phyloP scores from a whole-genome alignment of 2,888 invertebrate genomes.

The Drosophila tanythrix region DNA sequence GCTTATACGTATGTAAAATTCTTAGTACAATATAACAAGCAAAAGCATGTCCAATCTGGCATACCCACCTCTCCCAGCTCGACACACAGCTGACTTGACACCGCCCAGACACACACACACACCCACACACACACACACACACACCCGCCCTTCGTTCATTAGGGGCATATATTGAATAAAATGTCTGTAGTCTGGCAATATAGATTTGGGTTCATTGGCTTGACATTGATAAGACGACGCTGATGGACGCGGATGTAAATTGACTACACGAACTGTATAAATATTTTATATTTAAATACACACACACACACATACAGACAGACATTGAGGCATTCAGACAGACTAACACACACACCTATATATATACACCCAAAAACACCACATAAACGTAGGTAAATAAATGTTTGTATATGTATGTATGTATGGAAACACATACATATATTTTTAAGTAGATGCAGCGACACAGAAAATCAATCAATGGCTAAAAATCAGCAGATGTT shows the following conservation, averaged over 20 bases:
- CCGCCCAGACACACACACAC: conserved; percentile 5
- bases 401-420: neutral
- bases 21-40: conserved; percentile 21
- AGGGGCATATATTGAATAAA: conserved; percentile 53
- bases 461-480: conserved; percentile 58
- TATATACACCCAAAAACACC: conserved; percentile 6
- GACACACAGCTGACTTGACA: conserved; percentile 5
- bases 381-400: conserved; percentile 11
- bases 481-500: conserved; percentile 62
- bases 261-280: conserved; percentile 75
- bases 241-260: conserved; percentile 76
- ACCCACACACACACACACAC: conserved; percentile 5
- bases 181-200: conserved; percentile 47
- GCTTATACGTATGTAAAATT: conserved; percentile 5
- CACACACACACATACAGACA: conserved; percentile 11
- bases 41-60: conserved; percentile 12
- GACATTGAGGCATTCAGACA: conserved; percentile 16
- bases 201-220: conserved; percentile 79
- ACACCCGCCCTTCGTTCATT: neutral
- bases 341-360: conserved; percentile 10
- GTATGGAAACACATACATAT: conserved; percentile 4
- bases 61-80: conserved; percentile 20
- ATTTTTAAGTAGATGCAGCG: conserved; percentile 74
- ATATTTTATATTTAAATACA: conserved; percentile 60
- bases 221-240: conserved; percentile 76